A percentile compares a stretch with the other conserved stretches of the same genome.
These are phyloP conservation scores for Pterostichus madidus DNA, from an alignment of 2,888 invertebrate genomes.

Conservation along the genomic window DNA sequence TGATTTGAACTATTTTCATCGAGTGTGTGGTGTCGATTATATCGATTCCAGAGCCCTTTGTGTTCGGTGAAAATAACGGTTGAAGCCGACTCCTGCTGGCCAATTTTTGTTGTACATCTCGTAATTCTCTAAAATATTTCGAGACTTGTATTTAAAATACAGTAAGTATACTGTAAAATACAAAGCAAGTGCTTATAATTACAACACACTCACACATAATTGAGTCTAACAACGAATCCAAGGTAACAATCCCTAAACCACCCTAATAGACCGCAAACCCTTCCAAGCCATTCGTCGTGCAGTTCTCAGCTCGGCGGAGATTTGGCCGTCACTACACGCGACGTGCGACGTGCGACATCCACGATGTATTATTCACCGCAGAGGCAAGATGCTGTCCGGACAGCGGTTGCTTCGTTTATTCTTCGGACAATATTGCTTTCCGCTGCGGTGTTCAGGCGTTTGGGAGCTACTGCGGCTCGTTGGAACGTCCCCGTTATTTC, in stretches of 20 bases:
- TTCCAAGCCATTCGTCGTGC: neutral
- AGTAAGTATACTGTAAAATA: slow-evolving; percentile 7
- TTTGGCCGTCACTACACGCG: slow-evolving; percentile 18
- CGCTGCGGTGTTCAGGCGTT: slow-evolving; percentile 20
- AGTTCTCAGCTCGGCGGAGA: slow-evolving; percentile 19
- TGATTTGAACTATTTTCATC: no score
- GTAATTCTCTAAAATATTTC: neutral
- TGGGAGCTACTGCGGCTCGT: slow-evolving; percentile 31
- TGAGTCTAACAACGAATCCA: slow-evolving; percentile 3
- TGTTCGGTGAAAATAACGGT: no score
- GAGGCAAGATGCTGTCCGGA: slow-evolving; percentile 1
- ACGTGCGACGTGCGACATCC: slow-evolving; percentile 53
- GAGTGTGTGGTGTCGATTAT: no score
- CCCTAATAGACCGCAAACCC: slow-evolving; percentile 12
- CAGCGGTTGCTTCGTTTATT: slow-evolving; percentile 62
- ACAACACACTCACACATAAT: slow-evolving; percentile 4
- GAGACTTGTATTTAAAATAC: neutral
- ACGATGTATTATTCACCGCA: slow-evolving; percentile 66
- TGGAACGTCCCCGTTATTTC: slow-evolving; percentile 42
- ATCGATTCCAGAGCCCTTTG: no score
- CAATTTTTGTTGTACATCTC: no score
- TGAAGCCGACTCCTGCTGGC: no score
- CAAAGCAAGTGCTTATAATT: slow-evolving; percentile 7
- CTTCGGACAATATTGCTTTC: slow-evolving; percentile 66
- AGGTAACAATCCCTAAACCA: slow-evolving; percentile 10